Base-by-base conservation (phyloP, 2,797 vertebrate species). In the Gadopsis bispinosus region DNA sequence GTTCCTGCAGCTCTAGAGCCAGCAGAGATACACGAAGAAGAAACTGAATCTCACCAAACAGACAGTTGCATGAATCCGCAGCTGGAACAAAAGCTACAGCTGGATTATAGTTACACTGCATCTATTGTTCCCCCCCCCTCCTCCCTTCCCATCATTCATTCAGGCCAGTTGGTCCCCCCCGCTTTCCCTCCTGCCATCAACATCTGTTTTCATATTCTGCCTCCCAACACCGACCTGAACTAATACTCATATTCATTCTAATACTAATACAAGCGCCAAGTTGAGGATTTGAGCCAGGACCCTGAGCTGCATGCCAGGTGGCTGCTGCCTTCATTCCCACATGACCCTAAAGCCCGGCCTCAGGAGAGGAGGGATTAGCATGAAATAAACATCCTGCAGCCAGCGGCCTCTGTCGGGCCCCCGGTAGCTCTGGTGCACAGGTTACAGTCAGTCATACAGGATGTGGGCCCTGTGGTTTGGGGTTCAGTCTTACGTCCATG, bases 141-240 rank as follows among this genome's bases (percentile, higher is more conserved):
- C 60, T 45, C 55, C 37, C 61, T 73, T 72, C 22, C 80, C 60
- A 62, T 85, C 85, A 79, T 90, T 89, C 91, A 91, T 88, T 88
- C 88, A 86, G 87, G 80, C 89, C 88, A 90, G 83, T 69, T 33
- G 20, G 61, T 79, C 83, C 89, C 88, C 79, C 87, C 86, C 87
- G 1, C 26, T 26, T 83, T 89, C 89, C 90, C 84, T 86, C 79
- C 90, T 88, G 89, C 80, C 80, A 75, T 92, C 92, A 92, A 94
- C 92, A 94, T 94, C 92, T 95, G 94, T 91, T 94, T 94, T 92
- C 89, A 92, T 92, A 94, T 94, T 94, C 93, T 91, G 91, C 93
- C 92, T 93, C 84, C 93, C 91, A 92, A 94, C 89, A 92, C 91
- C 58, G 73, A 87, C 86, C 88, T 87, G 80, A 92, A 90, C 90